Evolutionary conservation across 2,797 vertebrate genomes (phyloP).

Genomic region (Scolopax rusticola): DNA sequence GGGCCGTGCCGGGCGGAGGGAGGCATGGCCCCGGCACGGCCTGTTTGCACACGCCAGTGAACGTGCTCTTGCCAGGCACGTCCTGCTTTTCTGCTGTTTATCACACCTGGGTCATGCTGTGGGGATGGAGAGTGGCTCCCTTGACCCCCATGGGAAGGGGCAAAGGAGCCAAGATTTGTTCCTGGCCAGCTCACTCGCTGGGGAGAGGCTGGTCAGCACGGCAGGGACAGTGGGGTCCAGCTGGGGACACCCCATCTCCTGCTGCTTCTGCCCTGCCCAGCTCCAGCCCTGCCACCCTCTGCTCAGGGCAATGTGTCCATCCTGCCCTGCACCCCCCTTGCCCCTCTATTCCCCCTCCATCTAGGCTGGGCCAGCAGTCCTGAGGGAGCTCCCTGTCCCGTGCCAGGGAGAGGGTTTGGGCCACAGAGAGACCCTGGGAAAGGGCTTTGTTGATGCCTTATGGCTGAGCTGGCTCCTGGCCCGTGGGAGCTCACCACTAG

Average conservation of each 20-base stretch:
- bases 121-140: fast-evolving
- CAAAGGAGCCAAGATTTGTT: background rate
- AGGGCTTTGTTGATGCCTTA: background rate
- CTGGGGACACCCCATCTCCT: background rate
- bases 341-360: background rate
- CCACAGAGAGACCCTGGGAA: background rate
- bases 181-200: fast-evolving
- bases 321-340: background rate
- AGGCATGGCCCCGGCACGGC: background rate
- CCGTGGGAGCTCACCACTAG: background rate
- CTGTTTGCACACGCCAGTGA: background rate
- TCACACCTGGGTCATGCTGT: background rate
- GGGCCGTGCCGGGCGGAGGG: background rate
- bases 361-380: background rate
- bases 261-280: fast-evolving
- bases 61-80: background rate
- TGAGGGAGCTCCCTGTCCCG: background rate
- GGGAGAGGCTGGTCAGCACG: fast-evolving
- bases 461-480: background rate
- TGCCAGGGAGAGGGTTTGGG: background rate
- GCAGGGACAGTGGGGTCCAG: fast-evolving
- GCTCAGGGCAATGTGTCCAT: fast-evolving
- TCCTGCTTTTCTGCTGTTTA: background rate
- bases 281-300: background rate
- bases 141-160: background rate